These are phyloP conservation scores for Agrenia bidenticulata DNA, from an alignment of 2,888 invertebrate genomes.

Conservation along the genomic window DNA sequence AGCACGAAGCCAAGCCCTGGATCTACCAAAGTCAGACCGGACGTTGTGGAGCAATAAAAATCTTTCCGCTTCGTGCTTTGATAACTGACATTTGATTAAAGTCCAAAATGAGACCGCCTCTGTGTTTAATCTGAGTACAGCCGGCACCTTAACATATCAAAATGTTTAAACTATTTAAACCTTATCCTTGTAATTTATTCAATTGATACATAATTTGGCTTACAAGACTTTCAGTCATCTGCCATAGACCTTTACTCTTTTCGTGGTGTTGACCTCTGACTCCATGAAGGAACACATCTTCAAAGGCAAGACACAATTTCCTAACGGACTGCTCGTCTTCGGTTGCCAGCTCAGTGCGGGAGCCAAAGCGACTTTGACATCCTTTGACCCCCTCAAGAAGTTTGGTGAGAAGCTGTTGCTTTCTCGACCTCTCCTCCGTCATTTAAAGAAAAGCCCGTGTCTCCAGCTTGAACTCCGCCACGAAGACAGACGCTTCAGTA, in stretches of 20 bases:
- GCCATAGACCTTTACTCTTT: slow-evolving; percentile 25
- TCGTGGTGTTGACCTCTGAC: slow-evolving; percentile 55
- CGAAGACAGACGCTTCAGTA: too few species aligned
- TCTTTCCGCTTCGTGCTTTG: slow-evolving; percentile 82
- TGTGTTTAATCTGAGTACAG: slow-evolving; percentile 25
- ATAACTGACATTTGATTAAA: slow-evolving; percentile 64
- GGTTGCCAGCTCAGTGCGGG: slow-evolving; percentile 84
- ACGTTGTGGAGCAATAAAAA: slow-evolving; percentile 71
- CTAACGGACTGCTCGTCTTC: slow-evolving; percentile 71
- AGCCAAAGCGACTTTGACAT: slow-evolving; percentile 83
- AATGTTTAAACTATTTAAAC: slow-evolving; percentile 53
- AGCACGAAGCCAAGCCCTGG: slow-evolving; percentile 81
- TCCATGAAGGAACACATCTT: slow-evolving; percentile 76
- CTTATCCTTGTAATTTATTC: too few species aligned
- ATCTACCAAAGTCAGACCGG: slow-evolving; percentile 75
- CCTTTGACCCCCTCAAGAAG: slow-evolving; percentile 65
- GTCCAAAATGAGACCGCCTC: slow-evolving; percentile 58
- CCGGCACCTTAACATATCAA: slow-evolving; percentile 32
- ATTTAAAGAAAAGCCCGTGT: background rate
- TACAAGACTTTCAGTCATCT: slow-evolving; percentile 36
- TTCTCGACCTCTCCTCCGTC: background rate
- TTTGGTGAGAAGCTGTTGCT: background rate
- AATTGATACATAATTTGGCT: too few species aligned
- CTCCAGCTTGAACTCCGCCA: too few species aligned
- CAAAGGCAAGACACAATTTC: slow-evolving; percentile 71